Evolutionary conservation across 2,888 invertebrate species (phyloP).

Genomic region (Drosophila meridionalis): DNA sequence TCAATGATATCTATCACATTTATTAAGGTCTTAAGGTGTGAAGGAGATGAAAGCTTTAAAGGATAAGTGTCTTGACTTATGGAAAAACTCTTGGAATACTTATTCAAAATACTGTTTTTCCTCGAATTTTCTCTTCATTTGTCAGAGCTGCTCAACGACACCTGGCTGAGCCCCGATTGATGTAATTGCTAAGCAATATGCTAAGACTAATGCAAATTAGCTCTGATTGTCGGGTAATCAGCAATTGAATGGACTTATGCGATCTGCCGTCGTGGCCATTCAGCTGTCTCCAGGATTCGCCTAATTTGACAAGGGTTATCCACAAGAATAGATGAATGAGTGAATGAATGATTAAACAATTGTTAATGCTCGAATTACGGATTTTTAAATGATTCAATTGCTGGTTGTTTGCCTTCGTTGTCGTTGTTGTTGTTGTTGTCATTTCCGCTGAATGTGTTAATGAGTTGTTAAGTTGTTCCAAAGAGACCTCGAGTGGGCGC

Average conservation of each 20-base stretch:
- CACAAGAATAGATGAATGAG: constrained; percentile 15
- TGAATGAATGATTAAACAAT: constrained; percentile 41
- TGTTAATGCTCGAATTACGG: constrained; percentile 55
- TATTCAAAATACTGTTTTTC: no score
- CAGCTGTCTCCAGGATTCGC: constrained; percentile 35
- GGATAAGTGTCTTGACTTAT: neutral
- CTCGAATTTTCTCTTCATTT: neutral
- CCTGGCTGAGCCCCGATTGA: neutral
- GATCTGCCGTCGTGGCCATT: neutral
- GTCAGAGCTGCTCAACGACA: no score
- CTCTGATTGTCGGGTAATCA: constrained; percentile 12
- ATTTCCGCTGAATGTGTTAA: constrained; percentile 63
- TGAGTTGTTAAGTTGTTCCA: constrained; percentile 73
- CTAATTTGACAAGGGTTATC: constrained; percentile 65
- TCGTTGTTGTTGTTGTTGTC: constrained; percentile 32
- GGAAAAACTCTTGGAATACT: neutral
- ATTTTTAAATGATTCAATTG: constrained; percentile 56
- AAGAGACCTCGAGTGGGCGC: constrained; percentile 43
- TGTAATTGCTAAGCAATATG: neutral
- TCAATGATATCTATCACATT: neutral
- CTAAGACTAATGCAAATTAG: neutral
- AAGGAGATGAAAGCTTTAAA: constrained; percentile 6
- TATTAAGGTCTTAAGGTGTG: neutral
- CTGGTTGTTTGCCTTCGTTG: constrained; percentile 33
- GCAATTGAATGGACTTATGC: neutral